A percentile compares a stretch with the other conserved stretches of the same genome.
These are phyloP conservation scores for Cepaea nemoralis DNA, from an alignment of 1,140 invertebrate species.

Conservation along the genomic window DNA sequence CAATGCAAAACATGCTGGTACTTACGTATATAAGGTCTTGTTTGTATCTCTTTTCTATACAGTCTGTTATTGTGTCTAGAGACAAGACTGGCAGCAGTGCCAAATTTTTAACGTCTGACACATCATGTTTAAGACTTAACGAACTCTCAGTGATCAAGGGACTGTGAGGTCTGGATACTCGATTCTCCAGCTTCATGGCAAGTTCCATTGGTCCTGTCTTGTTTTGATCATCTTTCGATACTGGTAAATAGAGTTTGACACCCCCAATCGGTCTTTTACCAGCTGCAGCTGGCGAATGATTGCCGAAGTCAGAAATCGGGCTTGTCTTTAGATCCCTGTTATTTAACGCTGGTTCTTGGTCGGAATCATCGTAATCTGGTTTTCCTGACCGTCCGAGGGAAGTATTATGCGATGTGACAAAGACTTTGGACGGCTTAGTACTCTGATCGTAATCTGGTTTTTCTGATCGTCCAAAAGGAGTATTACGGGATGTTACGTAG, in stretches of 20 bases:
- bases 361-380: not conserved
- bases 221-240: not conserved
- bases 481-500: too few relatives aligned
- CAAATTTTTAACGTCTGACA: not conserved
- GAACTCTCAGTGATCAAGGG: not conserved
- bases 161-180: not conserved
- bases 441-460: not conserved
- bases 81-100: slow-evolving; percentile 19
- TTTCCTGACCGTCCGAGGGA: not conserved
- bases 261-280: not conserved
- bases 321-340: not conserved
- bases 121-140: not conserved
- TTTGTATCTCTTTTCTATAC: slow-evolving; percentile 4
- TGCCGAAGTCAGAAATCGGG: not conserved
- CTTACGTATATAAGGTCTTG: slow-evolving; percentile 44
- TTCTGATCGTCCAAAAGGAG: not conserved
- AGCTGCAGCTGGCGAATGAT: too few relatives aligned
- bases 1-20: not conserved
- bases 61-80: not conserved
- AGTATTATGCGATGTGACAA: too few relatives aligned
- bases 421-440: too few relatives aligned
- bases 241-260: not conserved
- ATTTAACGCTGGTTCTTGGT: not conserved
- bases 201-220: not conserved
- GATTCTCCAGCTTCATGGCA: not conserved